A percentile compares a stretch with the other conserved stretches of the same genome.
Conservation (phyloP, 2,888 invertebrate species). For the Habrosyne pyritoides region DNA sequence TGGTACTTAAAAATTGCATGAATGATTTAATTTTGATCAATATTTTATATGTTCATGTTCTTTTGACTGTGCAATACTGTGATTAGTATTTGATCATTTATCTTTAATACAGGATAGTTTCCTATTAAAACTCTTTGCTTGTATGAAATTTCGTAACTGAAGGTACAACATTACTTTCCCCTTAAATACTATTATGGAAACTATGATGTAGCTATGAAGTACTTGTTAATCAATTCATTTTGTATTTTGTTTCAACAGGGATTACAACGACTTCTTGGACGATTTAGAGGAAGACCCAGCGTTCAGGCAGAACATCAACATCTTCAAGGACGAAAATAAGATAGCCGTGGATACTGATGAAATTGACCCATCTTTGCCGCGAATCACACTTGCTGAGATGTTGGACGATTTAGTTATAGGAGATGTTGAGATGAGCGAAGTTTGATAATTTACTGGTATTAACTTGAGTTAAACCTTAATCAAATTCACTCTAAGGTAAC, state of each 20-base stretch:
- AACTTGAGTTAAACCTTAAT: neutral
- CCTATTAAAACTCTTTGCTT: too few relatives aligned
- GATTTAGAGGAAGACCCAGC: slow-evolving; percentile 98
- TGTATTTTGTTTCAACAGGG: slow-evolving; percentile 80
- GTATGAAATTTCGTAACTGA: too few relatives aligned
- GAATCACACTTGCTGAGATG: slow-evolving; percentile 96
- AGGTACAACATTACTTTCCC: neutral
- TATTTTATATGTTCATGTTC: too few relatives aligned
- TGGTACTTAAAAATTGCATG: too few relatives aligned
- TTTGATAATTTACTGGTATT: slow-evolving; percentile 33
- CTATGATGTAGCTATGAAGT: slow-evolving; percentile 13
- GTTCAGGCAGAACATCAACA: slow-evolving; percentile 95
- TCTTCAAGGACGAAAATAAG: slow-evolving; percentile 87
- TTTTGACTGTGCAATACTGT: too few relatives aligned
- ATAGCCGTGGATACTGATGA: slow-evolving; percentile 82
- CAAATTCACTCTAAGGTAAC: neutral
- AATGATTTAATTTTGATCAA: too few relatives aligned
- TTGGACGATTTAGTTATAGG: slow-evolving; percentile 93
- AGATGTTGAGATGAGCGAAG: slow-evolving; percentile 90
- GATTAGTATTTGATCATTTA: too few relatives aligned
- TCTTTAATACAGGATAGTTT: too few relatives aligned
- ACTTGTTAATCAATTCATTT: slow-evolving; percentile 11
- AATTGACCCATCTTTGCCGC: slow-evolving; percentile 87
- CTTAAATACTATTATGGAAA: neutral
- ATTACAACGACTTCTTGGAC: slow-evolving; percentile 97